phyloP scores from a whole-genome alignment of 1,140 invertebrate genomes.

The Conopomorpha cramerella region DNA sequence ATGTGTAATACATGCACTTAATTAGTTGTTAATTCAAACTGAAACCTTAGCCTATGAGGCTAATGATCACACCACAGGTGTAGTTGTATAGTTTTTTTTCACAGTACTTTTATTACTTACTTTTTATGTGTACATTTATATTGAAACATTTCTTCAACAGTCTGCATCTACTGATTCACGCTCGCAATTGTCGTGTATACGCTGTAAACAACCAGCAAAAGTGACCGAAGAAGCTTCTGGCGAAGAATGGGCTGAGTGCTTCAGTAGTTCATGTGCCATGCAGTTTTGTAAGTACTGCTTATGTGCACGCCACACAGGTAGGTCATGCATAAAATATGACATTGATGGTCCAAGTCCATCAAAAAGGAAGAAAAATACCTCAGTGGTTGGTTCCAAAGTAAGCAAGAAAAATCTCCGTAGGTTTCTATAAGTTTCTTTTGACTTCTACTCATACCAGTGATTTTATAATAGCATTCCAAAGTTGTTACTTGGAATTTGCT shows the following conservation, averaged over 20 bases:
- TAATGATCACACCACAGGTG: no score
- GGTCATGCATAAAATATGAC: conserved; percentile 35
- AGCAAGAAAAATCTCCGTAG: conserved; percentile 46
- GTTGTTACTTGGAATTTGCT: no score
- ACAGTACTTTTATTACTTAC: no score
- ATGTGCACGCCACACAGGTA: conserved; percentile 32
- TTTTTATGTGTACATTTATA: no score
- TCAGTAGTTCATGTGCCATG: conserved; percentile 28
- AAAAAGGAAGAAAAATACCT: conserved; percentile 39
- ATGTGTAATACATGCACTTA: no score
- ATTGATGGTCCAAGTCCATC: conserved; percentile 50
- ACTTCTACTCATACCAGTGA: no score
- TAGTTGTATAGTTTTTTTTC: no score
- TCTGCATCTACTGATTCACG: conserved; percentile 32
- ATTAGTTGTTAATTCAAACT: no score
- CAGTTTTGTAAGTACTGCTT: conserved; percentile 45
- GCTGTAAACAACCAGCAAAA: conserved; percentile 41
- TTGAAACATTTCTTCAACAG: conserved; percentile 15
- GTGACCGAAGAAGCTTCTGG: conserved; percentile 34
- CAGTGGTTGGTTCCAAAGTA: conserved; percentile 35
- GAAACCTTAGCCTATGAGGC: no score
- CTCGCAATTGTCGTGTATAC: conserved; percentile 33
- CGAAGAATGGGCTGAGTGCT: conserved; percentile 46
- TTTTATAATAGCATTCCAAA: conserved; percentile 1
- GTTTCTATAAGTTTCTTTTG: no score